A percentile compares a stretch with the other conserved stretches of the same genome.
Evolutionary conservation across 1,140 invertebrate genomes (phyloP).

Genomic region (Philaenus spumarius): DNA sequence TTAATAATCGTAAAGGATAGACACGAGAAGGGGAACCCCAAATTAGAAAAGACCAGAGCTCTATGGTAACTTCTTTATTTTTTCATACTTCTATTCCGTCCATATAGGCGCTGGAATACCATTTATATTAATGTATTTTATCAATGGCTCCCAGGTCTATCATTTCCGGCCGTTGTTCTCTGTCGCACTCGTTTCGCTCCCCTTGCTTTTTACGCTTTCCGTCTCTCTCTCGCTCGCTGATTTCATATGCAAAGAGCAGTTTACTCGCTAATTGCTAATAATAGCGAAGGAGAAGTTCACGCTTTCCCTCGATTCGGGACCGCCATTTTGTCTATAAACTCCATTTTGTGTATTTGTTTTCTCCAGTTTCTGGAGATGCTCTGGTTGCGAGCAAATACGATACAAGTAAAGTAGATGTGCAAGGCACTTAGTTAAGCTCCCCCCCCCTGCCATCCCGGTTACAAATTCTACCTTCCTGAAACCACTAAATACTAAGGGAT

Average conservation of each 20-base stretch:
- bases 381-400: too few relatives aligned
- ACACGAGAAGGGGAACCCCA: conserved; percentile 21
- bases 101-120: conserved; percentile 27
- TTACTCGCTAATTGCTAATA: conserved; percentile 31
- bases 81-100: conserved; percentile 35
- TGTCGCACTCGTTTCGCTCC: background rate
- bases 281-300: conserved; percentile 20
- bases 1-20: conserved; percentile 35
- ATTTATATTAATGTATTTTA: conserved; percentile 37
- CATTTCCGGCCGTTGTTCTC: conserved; percentile 26
- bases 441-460: too few relatives aligned
- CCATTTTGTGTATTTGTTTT: conserved; percentile 11
- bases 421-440: background rate
- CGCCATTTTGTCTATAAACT: conserved; percentile 13
- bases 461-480: background rate
- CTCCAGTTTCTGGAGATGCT: background rate
- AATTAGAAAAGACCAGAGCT: conserved; percentile 29
- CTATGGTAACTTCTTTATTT: conserved; percentile 32
- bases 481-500: background rate
- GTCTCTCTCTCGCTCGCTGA: conserved; percentile 11
- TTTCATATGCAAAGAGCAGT: conserved; percentile 30
- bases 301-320: background rate
- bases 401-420: background rate
- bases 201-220: background rate
- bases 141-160: conserved; percentile 35